Evolutionary conservation across 2,888 invertebrate genomes (phyloP).

Genomic region (Cheilosia variabilis): DNA sequence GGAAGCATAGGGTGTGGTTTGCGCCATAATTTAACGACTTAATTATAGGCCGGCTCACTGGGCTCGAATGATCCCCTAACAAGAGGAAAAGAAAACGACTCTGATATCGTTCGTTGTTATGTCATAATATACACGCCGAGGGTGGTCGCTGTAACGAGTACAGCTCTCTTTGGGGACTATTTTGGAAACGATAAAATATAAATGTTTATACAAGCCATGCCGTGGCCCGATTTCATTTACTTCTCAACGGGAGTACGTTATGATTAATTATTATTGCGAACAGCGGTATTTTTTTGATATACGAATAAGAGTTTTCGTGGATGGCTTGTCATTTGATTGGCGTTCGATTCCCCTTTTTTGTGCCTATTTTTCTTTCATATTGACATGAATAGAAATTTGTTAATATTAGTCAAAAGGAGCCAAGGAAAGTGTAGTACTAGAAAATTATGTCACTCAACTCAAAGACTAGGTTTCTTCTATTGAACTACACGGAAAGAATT

Average conservation of each 20-base stretch:
- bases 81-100: constrained; percentile 15
- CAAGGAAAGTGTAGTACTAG: too few relatives aligned
- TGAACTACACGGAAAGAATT: too few relatives aligned
- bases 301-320: too few relatives aligned
- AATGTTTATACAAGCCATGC: constrained; percentile 14
- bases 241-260: constrained; percentile 16
- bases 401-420: too few relatives aligned
- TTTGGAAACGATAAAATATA: constrained; percentile 43
- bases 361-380: too few relatives aligned
- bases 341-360: too few relatives aligned
- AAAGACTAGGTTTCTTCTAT: too few relatives aligned
- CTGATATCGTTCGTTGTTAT: constrained; percentile 17
- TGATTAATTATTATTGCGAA: constrained; percentile 39
- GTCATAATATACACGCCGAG: constrained; percentile 31
- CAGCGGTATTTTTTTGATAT: background rate
- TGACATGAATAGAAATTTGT: too few relatives aligned
- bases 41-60: constrained; percentile 33
- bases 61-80: background rate
- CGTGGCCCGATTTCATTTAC: constrained; percentile 31
- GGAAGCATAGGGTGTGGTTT: constrained; percentile 39
- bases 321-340: too few relatives aligned
- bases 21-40: constrained; percentile 35
- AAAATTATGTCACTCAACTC: too few relatives aligned
- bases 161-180: constrained; percentile 24
- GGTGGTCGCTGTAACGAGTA: constrained; percentile 32